phyloP scores from a whole-genome alignment of 2,888 invertebrate species.

The Eucera pruinosa region DNA sequence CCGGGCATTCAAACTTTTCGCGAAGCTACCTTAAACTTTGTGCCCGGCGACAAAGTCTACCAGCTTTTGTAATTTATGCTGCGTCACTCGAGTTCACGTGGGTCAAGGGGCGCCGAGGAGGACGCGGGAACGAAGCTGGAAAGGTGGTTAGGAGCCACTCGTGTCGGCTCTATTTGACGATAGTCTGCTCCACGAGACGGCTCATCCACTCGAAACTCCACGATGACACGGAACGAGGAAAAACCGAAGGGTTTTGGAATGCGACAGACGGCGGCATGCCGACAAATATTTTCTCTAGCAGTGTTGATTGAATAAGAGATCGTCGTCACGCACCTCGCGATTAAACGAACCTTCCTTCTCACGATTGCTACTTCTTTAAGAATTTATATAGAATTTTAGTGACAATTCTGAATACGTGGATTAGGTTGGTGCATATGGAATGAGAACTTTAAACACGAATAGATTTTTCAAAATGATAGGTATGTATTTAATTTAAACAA shows the following conservation, averaged over 20 bases:
- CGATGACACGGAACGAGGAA: slow-evolving; percentile 43
- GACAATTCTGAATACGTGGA: too few relatives aligned
- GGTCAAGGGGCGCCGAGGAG: slow-evolving; percentile 51
- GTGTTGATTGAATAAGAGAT: not conserved
- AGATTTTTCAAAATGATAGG: too few relatives aligned
- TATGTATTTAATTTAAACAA: too few relatives aligned
- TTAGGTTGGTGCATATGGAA: too few relatives aligned
- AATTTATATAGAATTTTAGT: too few relatives aligned
- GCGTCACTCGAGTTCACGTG: slow-evolving; percentile 47
- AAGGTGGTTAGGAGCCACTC: slow-evolving; percentile 59
- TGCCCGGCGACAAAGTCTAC: slow-evolving; percentile 37
- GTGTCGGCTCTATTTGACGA: slow-evolving; percentile 61
- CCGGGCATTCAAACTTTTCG: slow-evolving; percentile 11
- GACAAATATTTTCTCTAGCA: slow-evolving; percentile 14
- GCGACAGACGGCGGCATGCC: slow-evolving; percentile 15
- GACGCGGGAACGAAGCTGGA: slow-evolving; percentile 48
- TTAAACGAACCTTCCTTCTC: not conserved
- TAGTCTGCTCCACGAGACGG: slow-evolving; percentile 59
- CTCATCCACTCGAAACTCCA: slow-evolving; percentile 49
- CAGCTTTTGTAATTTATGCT: slow-evolving; percentile 53
- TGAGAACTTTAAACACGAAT: too few relatives aligned
- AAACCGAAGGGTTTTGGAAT: slow-evolving; percentile 43
- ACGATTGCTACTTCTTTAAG: not conserved
- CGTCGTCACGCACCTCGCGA: not conserved
- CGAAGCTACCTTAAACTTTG: slow-evolving; percentile 34